phyloP scores from a whole-genome alignment of 2,888 invertebrate species.

The Eustalomyia histrio region DNA sequence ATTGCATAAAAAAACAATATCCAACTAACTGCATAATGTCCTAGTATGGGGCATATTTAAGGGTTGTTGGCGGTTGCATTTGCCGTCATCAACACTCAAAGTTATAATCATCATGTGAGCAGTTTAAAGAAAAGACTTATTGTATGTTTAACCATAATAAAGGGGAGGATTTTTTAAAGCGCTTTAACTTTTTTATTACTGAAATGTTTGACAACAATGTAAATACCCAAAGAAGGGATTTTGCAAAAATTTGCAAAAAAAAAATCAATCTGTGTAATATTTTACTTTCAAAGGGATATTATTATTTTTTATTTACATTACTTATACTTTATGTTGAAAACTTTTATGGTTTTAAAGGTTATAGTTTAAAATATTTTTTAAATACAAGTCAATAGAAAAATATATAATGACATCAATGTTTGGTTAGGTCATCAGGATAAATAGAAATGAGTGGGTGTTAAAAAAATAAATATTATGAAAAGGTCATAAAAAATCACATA shows the following conservation, averaged over 20 bases:
- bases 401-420: slow-evolving; percentile 19
- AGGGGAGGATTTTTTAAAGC: slow-evolving; percentile 35
- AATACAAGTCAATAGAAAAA: slow-evolving; percentile 11
- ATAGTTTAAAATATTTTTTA: slow-evolving; percentile 23
- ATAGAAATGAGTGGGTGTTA: not conserved
- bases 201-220: slow-evolving; percentile 54
- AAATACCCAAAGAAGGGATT: slow-evolving; percentile 25
- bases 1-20: slow-evolving; percentile 34
- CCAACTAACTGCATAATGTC: slow-evolving; percentile 41
- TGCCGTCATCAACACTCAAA: not conserved
- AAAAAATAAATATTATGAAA: slow-evolving; percentile 1
- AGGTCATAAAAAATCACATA: not conserved
- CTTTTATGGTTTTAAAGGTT: slow-evolving; percentile 5
- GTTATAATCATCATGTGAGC: not conserved
- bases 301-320: slow-evolving; percentile 4
- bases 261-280: not conserved
- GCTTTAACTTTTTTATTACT: slow-evolving; percentile 21
- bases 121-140: not conserved
- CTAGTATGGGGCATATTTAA: slow-evolving; percentile 52
- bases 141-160: slow-evolving; percentile 6
- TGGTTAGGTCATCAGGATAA: slow-evolving; percentile 10
- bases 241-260: not conserved
- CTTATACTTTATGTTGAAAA: not conserved
- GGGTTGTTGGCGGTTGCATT: slow-evolving; percentile 40
- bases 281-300: not conserved